Evolutionary conservation across 2,797 vertebrate species (phyloP).

Genomic region (Dicrostonyx torquatus): DNA sequence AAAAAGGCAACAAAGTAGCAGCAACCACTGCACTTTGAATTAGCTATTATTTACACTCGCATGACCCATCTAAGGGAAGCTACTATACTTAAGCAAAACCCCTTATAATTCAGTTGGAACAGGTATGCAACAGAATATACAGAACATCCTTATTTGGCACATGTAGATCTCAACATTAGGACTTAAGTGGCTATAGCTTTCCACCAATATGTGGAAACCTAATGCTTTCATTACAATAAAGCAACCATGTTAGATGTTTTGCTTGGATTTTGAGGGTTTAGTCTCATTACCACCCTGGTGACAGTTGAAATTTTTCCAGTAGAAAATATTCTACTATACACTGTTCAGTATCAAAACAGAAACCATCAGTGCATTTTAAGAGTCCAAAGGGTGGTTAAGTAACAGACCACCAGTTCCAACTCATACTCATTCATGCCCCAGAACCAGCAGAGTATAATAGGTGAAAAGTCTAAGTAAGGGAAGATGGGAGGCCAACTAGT

Average conservation of each 20-base stretch:
- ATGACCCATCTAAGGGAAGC: slow-evolving; percentile 18
- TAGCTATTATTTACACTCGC: slow-evolving; percentile 13
- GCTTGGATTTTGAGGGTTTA: slow-evolving; percentile 47
- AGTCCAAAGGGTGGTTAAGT: background rate
- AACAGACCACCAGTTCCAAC: slow-evolving; percentile 55
- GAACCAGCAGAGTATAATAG: slow-evolving; percentile 30
- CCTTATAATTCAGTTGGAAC: slow-evolving; percentile 17
- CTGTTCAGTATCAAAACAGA: background rate
- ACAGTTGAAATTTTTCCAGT: background rate
- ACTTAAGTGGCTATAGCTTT: slow-evolving; percentile 38
- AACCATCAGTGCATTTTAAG: slow-evolving; percentile 35
- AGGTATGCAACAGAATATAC: slow-evolving; percentile 26
- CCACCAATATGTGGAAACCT: slow-evolving; percentile 27
- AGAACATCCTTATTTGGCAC: slow-evolving; percentile 45
- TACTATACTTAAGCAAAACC: slow-evolving; percentile 1
- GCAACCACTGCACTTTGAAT: background rate
- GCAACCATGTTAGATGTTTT: slow-evolving; percentile 29
- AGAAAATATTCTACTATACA: slow-evolving; percentile 28
- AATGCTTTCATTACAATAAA: slow-evolving; percentile 8
- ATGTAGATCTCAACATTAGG: slow-evolving; percentile 36
- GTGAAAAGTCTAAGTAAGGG: slow-evolving; percentile 41
- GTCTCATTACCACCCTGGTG: background rate
- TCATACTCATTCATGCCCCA: slow-evolving; percentile 38
- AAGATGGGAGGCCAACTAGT: slow-evolving; percentile 63
- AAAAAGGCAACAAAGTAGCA: background rate